Percentiles rank a stretch among this genome's conserved stretches.
phyloP scores from a whole-genome alignment of 2,113 vertebrate genomes.

The Tiliqua scincoides region DNA sequence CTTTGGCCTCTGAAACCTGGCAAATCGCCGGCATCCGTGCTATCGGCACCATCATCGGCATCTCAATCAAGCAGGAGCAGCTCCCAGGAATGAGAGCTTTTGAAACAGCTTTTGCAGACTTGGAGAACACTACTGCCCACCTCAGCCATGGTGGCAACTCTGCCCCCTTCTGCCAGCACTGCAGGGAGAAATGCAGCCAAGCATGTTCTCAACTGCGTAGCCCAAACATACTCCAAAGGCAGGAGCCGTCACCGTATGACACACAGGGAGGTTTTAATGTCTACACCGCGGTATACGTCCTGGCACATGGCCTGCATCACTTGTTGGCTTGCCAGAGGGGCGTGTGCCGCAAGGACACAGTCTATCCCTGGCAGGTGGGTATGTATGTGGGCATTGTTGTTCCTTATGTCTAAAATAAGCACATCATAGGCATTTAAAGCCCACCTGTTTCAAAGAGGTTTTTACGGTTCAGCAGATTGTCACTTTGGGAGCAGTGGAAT shows the following conservation, averaged over 20 bases:
- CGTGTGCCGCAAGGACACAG: conserved; percentile 62
- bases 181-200: conserved; percentile 68
- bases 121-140: fast-evolving
- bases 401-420: not conserved
- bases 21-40: conserved; percentile 67
- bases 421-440: too few species aligned
- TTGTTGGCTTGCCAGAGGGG: conserved; percentile 74
- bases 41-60: conserved; percentile 79
- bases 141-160: fast-evolving
- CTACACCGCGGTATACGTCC: conserved; percentile 78
- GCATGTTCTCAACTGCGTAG: conserved; percentile 61
- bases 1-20: conserved; percentile 62
- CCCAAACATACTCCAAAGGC: not conserved
- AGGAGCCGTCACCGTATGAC: conserved; percentile 27
- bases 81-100: conserved; percentile 70
- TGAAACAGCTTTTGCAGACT: conserved; percentile 25
- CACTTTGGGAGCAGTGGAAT: too few species aligned
- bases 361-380: conserved; percentile 83
- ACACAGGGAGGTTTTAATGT: conserved; percentile 70
- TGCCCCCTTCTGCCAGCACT: fast-evolving
- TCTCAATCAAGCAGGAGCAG: conserved; percentile 61
- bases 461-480: too few species aligned
- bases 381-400: fast-evolving
- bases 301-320: conserved; percentile 81
- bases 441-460: too few species aligned